phyloP scores from a whole-genome alignment of 2,113 vertebrate species.

The Laterallus jamaicensis region DNA sequence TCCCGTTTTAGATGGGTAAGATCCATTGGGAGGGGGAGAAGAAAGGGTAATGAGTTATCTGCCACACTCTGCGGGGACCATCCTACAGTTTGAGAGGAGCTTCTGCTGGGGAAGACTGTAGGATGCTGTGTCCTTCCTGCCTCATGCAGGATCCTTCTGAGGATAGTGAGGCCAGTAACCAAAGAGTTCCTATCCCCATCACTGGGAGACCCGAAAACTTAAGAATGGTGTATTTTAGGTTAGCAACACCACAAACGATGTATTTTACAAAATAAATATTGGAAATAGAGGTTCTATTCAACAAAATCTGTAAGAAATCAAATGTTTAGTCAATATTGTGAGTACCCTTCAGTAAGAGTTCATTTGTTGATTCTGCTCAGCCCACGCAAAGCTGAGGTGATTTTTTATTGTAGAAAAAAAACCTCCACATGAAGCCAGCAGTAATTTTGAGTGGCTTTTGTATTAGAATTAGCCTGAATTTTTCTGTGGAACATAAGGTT shows the following conservation, averaged over 20 bases:
- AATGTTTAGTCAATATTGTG: conserved; percentile 23
- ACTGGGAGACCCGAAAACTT: background rate
- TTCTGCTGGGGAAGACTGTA: background rate
- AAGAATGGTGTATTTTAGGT: background rate
- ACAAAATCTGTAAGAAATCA: conserved; percentile 7
- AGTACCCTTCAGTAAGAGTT: background rate
- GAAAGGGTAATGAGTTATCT: background rate
- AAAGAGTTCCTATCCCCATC: background rate
- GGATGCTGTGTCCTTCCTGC: background rate
- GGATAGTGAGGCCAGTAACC: background rate
- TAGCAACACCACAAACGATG: background rate
- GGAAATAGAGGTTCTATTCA: background rate
- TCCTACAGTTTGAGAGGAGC: background rate
- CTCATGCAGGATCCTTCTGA: background rate
- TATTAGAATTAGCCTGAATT: background rate
- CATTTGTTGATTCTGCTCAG: conserved; percentile 6
- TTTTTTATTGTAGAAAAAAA: conserved; percentile 48
- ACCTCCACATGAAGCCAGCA: background rate
- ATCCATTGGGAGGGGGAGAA: background rate
- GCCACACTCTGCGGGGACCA: background rate
- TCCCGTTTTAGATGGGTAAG: background rate
- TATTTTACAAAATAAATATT: background rate
- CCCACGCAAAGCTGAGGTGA: conserved; percentile 20
- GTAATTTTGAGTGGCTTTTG: conserved; percentile 22
- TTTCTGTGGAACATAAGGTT: background rate